Percentiles rank a stretch among this genome's conserved stretches.
phyloP scores from a whole-genome alignment of 2,888 invertebrate species.

The Phorcus lineatus region DNA sequence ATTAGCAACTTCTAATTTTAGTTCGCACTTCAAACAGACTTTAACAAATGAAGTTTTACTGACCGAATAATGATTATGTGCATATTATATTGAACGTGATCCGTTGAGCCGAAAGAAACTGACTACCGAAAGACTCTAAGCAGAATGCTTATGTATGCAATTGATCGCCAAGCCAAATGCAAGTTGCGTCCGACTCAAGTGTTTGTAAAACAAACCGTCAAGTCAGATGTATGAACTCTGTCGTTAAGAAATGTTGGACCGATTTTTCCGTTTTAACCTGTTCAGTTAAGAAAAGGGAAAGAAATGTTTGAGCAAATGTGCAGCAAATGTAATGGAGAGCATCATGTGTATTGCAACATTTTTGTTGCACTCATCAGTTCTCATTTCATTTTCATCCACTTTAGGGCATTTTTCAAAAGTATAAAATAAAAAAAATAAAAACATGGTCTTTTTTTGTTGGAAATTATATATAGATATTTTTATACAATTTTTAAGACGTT shows the following conservation, averaged over 20 bases:
- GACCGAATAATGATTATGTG: background rate
- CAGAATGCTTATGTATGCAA: background rate
- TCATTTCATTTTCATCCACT: conserved; percentile 17
- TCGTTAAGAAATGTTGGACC: background rate
- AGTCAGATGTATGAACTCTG: too few species aligned
- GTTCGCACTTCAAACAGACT: background rate
- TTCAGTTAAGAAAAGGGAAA: conserved; percentile 47
- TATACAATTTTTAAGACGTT: conserved; percentile 47
- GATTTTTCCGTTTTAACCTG: background rate
- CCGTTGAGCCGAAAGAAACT: too few species aligned
- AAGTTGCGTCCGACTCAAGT: background rate
- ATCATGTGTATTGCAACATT: background rate
- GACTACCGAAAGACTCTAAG: background rate
- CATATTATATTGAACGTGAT: background rate
- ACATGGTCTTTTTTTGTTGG: background rate
- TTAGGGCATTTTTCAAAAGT: conserved; percentile 13
- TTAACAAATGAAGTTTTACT: background rate
- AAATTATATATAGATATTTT: conserved; percentile 31
- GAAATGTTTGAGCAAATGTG: conserved; percentile 37
- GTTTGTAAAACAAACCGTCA: too few species aligned
- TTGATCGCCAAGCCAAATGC: background rate
- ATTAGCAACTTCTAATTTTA: background rate
- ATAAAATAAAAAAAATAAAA: background rate
- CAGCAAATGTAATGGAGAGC: conserved; percentile 38
- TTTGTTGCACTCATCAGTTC: background rate